Percentiles rank a stretch among this genome's conserved stretches.
These are phyloP conservation scores for Neodiprion fabricii DNA, from an alignment of 1,140 invertebrate species.

Conservation along the genomic window DNA sequence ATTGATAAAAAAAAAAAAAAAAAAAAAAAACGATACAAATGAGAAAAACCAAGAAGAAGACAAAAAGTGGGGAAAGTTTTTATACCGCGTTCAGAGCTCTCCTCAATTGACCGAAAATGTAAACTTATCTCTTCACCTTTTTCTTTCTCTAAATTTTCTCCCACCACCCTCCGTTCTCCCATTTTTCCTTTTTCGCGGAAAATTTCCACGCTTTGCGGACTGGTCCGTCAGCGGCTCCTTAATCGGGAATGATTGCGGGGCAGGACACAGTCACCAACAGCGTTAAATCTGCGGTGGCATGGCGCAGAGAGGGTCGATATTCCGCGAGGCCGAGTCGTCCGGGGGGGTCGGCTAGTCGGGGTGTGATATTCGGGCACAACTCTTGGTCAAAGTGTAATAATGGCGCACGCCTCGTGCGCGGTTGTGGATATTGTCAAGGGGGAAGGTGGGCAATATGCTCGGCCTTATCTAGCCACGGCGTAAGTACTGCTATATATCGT, in stretches of 20 bases:
- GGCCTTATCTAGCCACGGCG: neutral
- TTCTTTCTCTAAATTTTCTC: too few species aligned
- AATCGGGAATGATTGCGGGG: slow-evolving; percentile 1
- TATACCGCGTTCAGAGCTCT: too few species aligned
- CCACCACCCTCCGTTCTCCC: too few species aligned
- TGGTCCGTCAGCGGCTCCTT: neutral
- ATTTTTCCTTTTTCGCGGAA: too few species aligned
- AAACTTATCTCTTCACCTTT: too few species aligned
- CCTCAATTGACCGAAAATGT: too few species aligned
- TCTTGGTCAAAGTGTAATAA: slow-evolving; percentile 1
- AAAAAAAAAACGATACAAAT: too few species aligned
- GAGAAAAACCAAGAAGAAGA: too few species aligned
- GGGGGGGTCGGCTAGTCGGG: neutral
- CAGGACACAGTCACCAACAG: neutral
- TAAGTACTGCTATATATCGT: slow-evolving; percentile 1
- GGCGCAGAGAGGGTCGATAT: neutral
- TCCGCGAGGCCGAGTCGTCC: neutral
- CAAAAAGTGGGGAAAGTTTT: too few species aligned
- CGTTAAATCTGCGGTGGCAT: neutral
- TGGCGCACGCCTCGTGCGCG: neutral
- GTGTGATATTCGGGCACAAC: slow-evolving; percentile 5
- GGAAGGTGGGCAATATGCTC: neutral
- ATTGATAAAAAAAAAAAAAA: too few species aligned
- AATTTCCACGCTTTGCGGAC: too few species aligned
- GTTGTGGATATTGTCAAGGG: neutral